These are phyloP conservation scores for Cladorhizidae sp. DNA, from an alignment of 37 sponge, comb jelly and placozoan species.

Conservation along the genomic window DNA sequence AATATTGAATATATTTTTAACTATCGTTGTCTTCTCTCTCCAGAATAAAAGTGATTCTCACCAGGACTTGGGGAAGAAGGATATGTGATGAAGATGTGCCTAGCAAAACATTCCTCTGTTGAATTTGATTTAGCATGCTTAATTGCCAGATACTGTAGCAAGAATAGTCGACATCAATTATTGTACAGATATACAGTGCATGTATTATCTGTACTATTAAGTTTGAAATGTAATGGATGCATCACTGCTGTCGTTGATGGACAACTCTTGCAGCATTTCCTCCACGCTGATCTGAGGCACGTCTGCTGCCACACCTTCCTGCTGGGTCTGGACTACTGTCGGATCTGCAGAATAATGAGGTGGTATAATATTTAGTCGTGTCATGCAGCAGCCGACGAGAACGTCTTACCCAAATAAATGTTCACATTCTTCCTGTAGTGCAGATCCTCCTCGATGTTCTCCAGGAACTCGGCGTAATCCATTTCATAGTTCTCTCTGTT, in stretches of 20 bases:
- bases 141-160: too few species aligned
- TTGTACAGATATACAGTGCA: too few species aligned
- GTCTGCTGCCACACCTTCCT: conserved; percentile 24
- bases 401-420: conserved; percentile 73
- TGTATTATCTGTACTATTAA: too few species aligned
- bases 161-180: too few species aligned
- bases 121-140: too few species aligned
- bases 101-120: too few species aligned
- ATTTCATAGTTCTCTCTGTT: conserved; percentile 32
- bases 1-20: too few species aligned
- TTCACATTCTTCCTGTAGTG: conserved; percentile 82
- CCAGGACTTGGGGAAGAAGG: too few species aligned
- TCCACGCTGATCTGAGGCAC: conserved; percentile 85
- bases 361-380: not conserved
- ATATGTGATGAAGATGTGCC: too few species aligned
- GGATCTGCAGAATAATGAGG: conserved; percentile 9
- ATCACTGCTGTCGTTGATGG: conserved; percentile 25
- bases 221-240: too few species aligned
- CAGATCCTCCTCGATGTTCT: conserved; percentile 90
- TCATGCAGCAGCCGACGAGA: not conserved
- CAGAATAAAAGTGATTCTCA: too few species aligned
- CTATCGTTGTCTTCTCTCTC: too few species aligned
- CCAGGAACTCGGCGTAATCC: conserved; percentile 88
- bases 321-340: not conserved
- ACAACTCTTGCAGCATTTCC: conserved; percentile 90